phyloP scores from a whole-genome alignment of 2,888 invertebrate genomes.

The Tenodera sinensis region DNA sequence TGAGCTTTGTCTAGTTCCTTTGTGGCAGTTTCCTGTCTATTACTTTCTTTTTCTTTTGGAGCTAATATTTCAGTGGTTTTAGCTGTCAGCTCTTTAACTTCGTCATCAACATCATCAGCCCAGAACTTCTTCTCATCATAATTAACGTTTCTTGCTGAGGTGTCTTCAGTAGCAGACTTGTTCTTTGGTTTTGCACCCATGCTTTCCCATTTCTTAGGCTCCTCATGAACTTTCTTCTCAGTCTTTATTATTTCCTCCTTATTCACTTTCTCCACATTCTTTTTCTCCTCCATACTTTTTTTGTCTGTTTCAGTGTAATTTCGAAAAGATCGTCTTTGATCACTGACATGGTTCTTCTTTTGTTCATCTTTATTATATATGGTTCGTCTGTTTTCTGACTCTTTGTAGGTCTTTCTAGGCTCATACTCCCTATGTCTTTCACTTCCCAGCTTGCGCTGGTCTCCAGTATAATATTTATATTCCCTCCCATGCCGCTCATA shows the following conservation, averaged over 20 bases:
- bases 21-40: not conserved
- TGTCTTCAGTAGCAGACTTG: not conserved
- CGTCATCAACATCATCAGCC: too few relatives aligned
- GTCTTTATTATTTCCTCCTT: slow-evolving; percentile 6
- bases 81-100: not conserved
- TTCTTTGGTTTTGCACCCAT: slow-evolving; percentile 25
- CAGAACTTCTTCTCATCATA: not conserved
- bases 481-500: not conserved
- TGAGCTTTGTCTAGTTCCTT: slow-evolving; percentile 23
- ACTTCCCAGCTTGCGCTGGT: not conserved
- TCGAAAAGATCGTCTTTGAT: not conserved
- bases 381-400: not conserved
- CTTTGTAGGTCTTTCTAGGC: slow-evolving; percentile 9
- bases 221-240: not conserved
- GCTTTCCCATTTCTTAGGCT: slow-evolving; percentile 21
- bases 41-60: not conserved
- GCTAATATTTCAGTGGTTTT: not conserved
- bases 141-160: not conserved
- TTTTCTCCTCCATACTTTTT: not conserved
- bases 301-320: slow-evolving; percentile 4
- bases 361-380: slow-evolving; percentile 13
- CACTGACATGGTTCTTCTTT: not conserved
- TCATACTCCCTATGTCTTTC: slow-evolving; percentile 18
- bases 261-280: not conserved
- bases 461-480: not conserved